Evolutionary conservation across 2,888 invertebrate genomes (phyloP).

Genomic region (Conistra vaccinii): DNA sequence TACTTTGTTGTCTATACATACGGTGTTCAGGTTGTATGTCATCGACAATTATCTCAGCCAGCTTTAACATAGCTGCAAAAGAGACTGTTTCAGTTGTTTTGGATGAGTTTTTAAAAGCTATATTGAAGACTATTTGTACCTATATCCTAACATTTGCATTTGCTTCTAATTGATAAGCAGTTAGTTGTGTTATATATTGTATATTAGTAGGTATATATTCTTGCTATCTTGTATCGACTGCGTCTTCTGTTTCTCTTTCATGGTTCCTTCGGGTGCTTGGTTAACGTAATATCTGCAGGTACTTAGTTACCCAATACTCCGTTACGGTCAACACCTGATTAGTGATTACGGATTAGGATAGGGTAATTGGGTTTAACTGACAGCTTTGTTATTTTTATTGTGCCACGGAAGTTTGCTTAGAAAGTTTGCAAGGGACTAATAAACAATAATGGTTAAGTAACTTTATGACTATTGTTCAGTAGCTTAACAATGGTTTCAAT

Average conservation of each 20-base stretch:
- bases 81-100: neutral
- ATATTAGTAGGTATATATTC: too few species aligned
- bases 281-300: conserved; percentile 61
- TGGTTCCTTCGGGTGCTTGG: conserved; percentile 5
- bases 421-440: conserved; percentile 42
- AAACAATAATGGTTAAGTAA: conserved; percentile 38
- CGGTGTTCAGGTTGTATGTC: neutral
- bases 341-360: conserved; percentile 60
- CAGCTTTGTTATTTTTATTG: conserved; percentile 53
- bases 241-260: conserved; percentile 33
- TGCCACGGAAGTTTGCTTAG: conserved; percentile 50
- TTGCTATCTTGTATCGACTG: neutral
- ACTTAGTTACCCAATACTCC: conserved; percentile 64
- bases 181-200: neutral
- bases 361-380: conserved; percentile 50
- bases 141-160: neutral
- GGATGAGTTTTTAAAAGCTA: neutral
- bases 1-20: neutral
- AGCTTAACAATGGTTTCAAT: conserved; percentile 18
- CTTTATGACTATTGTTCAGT: conserved; percentile 23
- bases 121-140: neutral
- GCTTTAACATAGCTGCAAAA: neutral
- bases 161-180: neutral
- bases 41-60: neutral
- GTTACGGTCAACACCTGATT: conserved; percentile 65